Evolutionary conservation across 2,888 invertebrate species (phyloP), one percentile per base, ranked within the genome.

Genomic region (Caenorhabditis panamensis): DNA sequence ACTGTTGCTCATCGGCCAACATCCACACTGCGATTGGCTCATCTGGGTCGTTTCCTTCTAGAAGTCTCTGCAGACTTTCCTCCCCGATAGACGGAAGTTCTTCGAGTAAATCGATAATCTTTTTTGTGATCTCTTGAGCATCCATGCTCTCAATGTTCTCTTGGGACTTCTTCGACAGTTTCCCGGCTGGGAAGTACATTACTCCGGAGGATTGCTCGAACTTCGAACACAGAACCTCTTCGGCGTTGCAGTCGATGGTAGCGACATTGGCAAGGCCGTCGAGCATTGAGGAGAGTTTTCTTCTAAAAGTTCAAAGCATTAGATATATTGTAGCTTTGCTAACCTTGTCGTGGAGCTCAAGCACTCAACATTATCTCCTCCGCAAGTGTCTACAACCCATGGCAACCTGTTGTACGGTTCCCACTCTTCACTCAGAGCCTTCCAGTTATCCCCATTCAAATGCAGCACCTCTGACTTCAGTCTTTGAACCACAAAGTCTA

Each of bases 261-360:
- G 93, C 93, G 47, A 94, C 92, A 85, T 92, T 91, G 36, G 92
- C 92, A 71, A 93, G 86, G 53, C 91, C 92, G 68, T 91, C 91
- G 93, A 96, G 93, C 91, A 94, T 94, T 63, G 94, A 94, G 59
- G 95, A 94, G 41, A 95, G 92, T 91, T 95, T 78, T 67, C 78
- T 41, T 73, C 80, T 80, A 64, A 31, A 80, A 80, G 47, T 49
- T 36, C 18, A 47, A 11, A 20, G 11, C 11, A 44, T 58, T 58
- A 31, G 31, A 9, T 4, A 6, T 31, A 31, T 9, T 31, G 31
- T 31, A 31, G 18, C 37, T 54, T 20, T 54, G 3, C 58, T 59
- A 16, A 71, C 69, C 69, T 62, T 9, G 66, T 72, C 20, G 53
- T 71, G 1, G 81, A 77, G 22, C 73, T 73, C 28, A 87, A 66